Evolutionary conservation across 2,888 invertebrate species (phyloP), one percentile per base, ranked within the genome.

Genomic region (Pristionchus maxplancki): DNA sequence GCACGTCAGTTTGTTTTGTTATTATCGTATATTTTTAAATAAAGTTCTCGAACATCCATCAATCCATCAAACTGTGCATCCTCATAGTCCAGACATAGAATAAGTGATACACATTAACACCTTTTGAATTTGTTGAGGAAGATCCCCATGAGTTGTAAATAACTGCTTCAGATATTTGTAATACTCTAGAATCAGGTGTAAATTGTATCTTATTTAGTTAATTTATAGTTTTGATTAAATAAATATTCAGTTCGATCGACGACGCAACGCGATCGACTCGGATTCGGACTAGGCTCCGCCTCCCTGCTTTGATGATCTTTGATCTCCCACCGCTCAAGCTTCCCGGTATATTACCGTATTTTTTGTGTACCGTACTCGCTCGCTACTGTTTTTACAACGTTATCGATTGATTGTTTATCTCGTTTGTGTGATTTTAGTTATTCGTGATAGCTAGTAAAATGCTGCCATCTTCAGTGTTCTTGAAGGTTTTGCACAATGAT

Each of bases 231-330:
- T 31, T 67, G 11, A 5, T 31, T 67, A 67, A 31, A 31, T 67
- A 5, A 64, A 24, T 28, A 48, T 78, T 1, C 87, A 94, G 93
- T 94, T 94, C 89, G 94, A 94, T 89, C 93, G 94, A 17, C 91
- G 94, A 48, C 90, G 94, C 48, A 93, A 93, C 62, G 93, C 93
- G 34, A 83, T 94, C 40, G 94, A 94, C 88, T 94, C 94, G 15
- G 94, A 94, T 88, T 97, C 91, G 48, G 93, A 93, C 67, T 89
- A 50, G 85, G 31, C 48, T 13, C 31, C 82, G 53, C n/a, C 34
- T n/a, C 11, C 40, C 67, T 28, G 67, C 67, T 48, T 50, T 15
- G 31, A 24, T 71, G 34, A 50, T 87, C 44, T 71, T 40, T 71
- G 48, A 71, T 87, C 58, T 85, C 85, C 48, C 4, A 3, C 44